Conservation (phyloP, 2,888 invertebrate genomes). For the Nomada hirtipes region DNA sequence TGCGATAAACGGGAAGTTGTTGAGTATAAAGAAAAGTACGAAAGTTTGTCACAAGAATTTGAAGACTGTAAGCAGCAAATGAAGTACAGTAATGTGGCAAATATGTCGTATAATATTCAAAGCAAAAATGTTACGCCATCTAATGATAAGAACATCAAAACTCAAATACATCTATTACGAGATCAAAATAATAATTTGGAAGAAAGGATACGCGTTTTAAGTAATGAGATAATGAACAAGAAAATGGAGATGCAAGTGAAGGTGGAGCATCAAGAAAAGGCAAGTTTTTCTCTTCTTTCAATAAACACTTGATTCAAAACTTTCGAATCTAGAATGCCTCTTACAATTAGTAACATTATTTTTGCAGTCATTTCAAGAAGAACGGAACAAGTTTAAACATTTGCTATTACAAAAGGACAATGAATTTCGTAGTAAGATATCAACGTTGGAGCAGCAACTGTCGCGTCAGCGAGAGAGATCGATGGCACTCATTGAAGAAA, state of each 20-base stretch:
- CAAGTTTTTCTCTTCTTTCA: slow-evolving; percentile 65
- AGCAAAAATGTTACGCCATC: slow-evolving; percentile 53
- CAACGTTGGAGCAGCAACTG: slow-evolving; percentile 89
- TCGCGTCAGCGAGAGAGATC: slow-evolving; percentile 93
- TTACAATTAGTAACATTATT: slow-evolving; percentile 32
- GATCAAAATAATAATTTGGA: slow-evolving; percentile 88
- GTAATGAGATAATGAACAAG: slow-evolving; percentile 87
- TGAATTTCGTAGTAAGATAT: slow-evolving; percentile 85
- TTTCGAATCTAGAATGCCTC: not conserved
- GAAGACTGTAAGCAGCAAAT: slow-evolving; percentile 87
- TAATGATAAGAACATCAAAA: slow-evolving; percentile 74
- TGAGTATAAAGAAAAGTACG: slow-evolving; percentile 88
- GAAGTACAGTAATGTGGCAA: slow-evolving; percentile 52
- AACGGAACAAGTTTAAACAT: slow-evolving; percentile 76
- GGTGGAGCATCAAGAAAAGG: slow-evolving; percentile 86
- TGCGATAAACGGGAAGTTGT: slow-evolving; percentile 75
- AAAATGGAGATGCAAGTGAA: slow-evolving; percentile 88
- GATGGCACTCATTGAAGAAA: slow-evolving; percentile 91
- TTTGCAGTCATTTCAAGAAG: slow-evolving; percentile 75
- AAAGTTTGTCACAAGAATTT: slow-evolving; percentile 88
- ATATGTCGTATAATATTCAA: slow-evolving; percentile 54
- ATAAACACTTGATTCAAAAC: not conserved
- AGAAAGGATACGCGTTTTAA: slow-evolving; percentile 88
- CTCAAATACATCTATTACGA: slow-evolving; percentile 85
- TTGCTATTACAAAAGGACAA: slow-evolving; percentile 83